These are phyloP conservation scores for Agriopis leucophaearia DNA, from an alignment of 2,888 invertebrate genomes.

Conservation along the genomic window DNA sequence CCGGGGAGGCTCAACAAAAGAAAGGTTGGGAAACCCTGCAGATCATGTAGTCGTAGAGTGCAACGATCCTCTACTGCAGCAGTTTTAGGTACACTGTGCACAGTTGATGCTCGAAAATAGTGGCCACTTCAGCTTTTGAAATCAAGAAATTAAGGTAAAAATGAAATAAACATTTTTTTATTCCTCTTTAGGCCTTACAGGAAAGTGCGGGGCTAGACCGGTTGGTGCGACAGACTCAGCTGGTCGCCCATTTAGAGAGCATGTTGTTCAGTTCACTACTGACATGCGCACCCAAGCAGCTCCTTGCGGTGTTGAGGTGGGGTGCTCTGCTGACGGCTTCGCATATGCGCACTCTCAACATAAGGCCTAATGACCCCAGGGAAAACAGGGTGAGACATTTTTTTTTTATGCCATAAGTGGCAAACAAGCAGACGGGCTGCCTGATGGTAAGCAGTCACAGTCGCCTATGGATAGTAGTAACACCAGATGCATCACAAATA, in stretches of 20 bases:
- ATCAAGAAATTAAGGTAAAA: not conserved
- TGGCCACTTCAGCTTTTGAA: not conserved
- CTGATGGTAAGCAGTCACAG: no score
- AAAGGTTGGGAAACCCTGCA: no score
- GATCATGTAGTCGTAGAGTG: not conserved
- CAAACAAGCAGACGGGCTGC: no score
- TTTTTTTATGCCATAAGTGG: no score
- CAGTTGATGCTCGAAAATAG: not conserved
- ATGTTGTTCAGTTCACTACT: slow-evolving; percentile 93
- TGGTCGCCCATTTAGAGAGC: slow-evolving; percentile 93
- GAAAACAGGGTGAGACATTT: slow-evolving; percentile 87
- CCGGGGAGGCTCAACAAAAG: no score
- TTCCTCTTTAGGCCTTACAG: slow-evolving; percentile 88
- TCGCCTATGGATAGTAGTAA: no score
- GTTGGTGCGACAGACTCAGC: slow-evolving; percentile 92
- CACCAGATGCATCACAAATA: no score
- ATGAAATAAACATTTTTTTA: not conserved
- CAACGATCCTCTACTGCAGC: not conserved
- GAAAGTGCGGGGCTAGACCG: slow-evolving; percentile 93
- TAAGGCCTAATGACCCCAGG: slow-evolving; percentile 93
- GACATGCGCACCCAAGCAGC: slow-evolving; percentile 88
- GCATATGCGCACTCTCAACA: slow-evolving; percentile 90
- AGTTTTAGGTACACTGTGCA: not conserved
- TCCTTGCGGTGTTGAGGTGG: slow-evolving; percentile 89
- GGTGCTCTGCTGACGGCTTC: slow-evolving; percentile 92